Evolutionary conservation across 2,113 vertebrate genomes (phyloP).

Genomic region (Poecile atricapillus): DNA sequence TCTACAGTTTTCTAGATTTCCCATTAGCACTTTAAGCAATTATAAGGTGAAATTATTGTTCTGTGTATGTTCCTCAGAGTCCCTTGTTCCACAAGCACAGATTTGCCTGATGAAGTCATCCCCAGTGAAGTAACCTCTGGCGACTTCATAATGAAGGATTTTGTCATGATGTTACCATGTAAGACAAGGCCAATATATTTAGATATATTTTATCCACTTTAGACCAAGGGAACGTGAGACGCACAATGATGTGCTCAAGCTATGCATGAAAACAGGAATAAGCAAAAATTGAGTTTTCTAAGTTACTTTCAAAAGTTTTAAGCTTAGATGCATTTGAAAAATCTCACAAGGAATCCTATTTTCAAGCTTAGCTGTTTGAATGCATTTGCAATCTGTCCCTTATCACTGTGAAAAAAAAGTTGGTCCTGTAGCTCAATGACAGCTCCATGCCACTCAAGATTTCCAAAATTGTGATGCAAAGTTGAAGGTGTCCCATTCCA

Average conservation of each 20-base stretch:
- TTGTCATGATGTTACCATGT: accelerated
- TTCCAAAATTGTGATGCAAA: background rate
- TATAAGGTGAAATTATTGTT: background rate
- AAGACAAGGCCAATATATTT: background rate
- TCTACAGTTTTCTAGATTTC: background rate
- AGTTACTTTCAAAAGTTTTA: background rate
- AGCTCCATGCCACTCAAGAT: background rate
- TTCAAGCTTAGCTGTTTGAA: background rate
- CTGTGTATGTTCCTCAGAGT: background rate
- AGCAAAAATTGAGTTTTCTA: background rate
- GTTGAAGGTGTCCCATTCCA: background rate
- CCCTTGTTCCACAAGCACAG: background rate
- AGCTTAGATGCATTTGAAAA: background rate
- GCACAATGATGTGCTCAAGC: background rate
- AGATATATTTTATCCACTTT: background rate
- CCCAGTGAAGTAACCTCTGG: background rate
- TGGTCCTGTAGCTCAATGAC: background rate
- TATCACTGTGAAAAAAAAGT: background rate
- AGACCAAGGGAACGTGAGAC: accelerated
- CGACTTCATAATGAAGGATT: background rate
- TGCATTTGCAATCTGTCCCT: background rate
- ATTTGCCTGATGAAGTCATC: accelerated
- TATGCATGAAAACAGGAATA: background rate
- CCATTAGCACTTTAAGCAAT: background rate
- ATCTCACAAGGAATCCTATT: background rate